Evolutionary conservation across 1,140 invertebrate genomes (phyloP).

Genomic region (Tribolium castaneum): DNA sequence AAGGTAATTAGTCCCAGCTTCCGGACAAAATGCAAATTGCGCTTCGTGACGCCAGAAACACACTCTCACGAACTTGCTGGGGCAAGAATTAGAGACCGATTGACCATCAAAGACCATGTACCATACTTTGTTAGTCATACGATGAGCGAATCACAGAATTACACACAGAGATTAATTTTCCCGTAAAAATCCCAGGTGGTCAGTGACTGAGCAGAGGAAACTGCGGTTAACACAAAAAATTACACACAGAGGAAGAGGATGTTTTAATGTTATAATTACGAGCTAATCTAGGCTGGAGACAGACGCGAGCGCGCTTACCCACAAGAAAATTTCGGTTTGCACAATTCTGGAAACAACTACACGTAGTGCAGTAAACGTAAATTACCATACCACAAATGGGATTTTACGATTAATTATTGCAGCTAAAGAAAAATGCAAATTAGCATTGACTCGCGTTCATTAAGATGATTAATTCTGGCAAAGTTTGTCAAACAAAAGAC

Average conservation of each 20-base stretch:
- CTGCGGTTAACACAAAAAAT: constrained; percentile 8
- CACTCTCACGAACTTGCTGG: not conserved
- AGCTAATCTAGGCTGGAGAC: not conserved
- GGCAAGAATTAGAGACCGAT: not conserved
- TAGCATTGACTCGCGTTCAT: too few species aligned
- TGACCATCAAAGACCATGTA: not conserved
- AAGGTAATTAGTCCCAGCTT: constrained; percentile 21
- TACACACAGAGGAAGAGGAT: constrained; percentile 5
- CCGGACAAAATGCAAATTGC: constrained; percentile 32
- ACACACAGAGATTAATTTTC: not conserved
- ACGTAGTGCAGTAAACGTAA: too few species aligned
- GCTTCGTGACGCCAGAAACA: not conserved
- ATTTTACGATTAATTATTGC: too few species aligned
- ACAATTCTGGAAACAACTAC: too few species aligned
- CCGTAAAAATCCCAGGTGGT: constrained; percentile 22
- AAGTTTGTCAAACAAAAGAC: not conserved
- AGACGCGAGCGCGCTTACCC: not conserved
- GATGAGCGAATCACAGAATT: constrained; percentile 3
- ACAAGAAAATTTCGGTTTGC: not conserved
- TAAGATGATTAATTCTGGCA: not conserved
- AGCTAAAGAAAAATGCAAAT: too few species aligned
- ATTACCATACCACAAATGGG: too few species aligned
- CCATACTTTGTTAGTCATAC: not conserved
- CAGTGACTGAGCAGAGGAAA: constrained; percentile 22
- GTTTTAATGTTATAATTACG: constrained; percentile 20